Conservation (phyloP, 2,113 vertebrate species). For the Halcyon senegalensis region DNA sequence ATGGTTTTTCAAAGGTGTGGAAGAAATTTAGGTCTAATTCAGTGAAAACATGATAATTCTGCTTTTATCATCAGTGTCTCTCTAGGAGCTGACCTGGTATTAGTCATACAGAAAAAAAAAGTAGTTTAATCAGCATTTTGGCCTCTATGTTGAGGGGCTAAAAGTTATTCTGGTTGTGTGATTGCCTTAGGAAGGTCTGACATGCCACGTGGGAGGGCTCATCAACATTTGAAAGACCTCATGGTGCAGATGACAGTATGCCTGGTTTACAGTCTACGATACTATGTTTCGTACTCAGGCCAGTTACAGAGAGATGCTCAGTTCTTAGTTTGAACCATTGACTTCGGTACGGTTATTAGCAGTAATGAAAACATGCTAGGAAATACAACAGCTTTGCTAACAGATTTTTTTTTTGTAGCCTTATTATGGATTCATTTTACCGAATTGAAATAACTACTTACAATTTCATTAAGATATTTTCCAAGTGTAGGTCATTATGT, state of each 20-base stretch:
- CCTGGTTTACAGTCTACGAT: background rate
- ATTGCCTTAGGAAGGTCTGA: background rate
- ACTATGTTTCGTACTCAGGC: background rate
- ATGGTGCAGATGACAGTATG: background rate
- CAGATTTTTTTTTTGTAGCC: background rate
- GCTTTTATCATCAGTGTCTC: background rate
- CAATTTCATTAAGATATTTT: background rate
- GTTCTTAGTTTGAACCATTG: background rate
- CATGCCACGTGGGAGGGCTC: background rate
- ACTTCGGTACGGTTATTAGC: background rate
- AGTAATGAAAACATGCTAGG: background rate
- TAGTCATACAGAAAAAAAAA: background rate
- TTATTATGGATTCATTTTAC: conserved; percentile 6
- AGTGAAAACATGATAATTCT: background rate
- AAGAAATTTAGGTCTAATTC: background rate
- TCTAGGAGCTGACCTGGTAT: background rate
- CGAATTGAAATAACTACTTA: background rate
- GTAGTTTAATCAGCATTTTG: background rate
- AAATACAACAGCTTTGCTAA: background rate
- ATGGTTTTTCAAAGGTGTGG: background rate
- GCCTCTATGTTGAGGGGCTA: background rate
- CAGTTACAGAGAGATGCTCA: background rate
- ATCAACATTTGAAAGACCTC: background rate
- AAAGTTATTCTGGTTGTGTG: background rate
- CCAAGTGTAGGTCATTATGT: conserved; percentile 20